phyloP scores from a whole-genome alignment of 2,888 invertebrate genomes.

The Platynereis dumerilii region DNA sequence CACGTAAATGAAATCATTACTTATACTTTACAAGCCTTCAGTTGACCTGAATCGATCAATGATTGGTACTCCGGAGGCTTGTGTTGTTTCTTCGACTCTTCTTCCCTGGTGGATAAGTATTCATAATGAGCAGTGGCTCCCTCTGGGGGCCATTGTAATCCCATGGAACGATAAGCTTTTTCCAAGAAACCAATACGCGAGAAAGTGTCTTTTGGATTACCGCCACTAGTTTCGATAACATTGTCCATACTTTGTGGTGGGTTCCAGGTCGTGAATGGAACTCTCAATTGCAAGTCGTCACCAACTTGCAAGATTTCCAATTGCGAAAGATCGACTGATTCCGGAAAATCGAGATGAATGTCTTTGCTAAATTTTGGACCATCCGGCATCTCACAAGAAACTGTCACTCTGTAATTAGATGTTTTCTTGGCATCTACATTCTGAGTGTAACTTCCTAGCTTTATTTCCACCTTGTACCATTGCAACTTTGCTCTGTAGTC shows the following conservation, averaged over 20 bases:
- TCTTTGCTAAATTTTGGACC: conserved; percentile 5
- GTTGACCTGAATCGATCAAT: no score
- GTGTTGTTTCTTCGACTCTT: neutral
- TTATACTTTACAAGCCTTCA: no score
- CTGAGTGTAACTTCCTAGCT: neutral
- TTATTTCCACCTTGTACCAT: neutral
- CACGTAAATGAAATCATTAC: no score
- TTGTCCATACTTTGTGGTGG: neutral
- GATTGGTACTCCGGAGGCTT: no score
- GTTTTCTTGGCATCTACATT: conserved; percentile 3
- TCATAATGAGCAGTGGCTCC: conserved; percentile 8
- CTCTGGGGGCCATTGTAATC: conserved; percentile 6
- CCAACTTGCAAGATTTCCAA: conserved; percentile 2
- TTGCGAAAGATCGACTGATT: neutral
- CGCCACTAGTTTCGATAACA: neutral
- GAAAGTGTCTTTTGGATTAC: neutral
- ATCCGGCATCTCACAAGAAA: conserved; percentile 2
- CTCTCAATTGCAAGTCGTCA: neutral
- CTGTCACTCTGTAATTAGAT: conserved; percentile 2
- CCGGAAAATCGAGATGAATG: conserved; percentile 3
- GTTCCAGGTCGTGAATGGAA: neutral
- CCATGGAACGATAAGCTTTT: neutral
- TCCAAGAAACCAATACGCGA: neutral
- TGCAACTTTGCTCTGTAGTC: neutral
- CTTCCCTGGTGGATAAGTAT: conserved; percentile 1